Percentiles rank a stretch among this genome's conserved stretches.
These are phyloP conservation scores for Polietes domitor DNA, from an alignment of 2,888 invertebrate species.

Conservation along the genomic window DNA sequence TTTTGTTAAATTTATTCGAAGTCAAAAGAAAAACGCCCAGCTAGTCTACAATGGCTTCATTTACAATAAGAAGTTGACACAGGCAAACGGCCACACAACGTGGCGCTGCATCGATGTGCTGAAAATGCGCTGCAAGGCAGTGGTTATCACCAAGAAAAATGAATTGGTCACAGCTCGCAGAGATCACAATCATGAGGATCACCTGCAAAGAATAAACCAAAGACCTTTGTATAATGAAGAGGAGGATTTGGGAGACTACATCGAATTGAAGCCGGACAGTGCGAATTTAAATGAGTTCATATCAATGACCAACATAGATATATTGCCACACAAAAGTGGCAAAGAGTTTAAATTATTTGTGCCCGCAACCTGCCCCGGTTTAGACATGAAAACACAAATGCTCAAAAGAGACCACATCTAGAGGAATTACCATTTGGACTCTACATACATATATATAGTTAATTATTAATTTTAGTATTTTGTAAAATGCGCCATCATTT, in stretches of 20 bases:
- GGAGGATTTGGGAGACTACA: conserved; percentile 79
- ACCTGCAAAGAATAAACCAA: conserved; percentile 77
- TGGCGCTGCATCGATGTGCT: conserved; percentile 80
- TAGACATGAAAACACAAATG: conserved; percentile 45
- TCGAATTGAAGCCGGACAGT: conserved; percentile 78
- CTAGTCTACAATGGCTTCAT: conserved; percentile 80
- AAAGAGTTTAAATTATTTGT: conserved; percentile 78
- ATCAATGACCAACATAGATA: conserved; percentile 75
- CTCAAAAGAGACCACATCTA: conserved; percentile 37
- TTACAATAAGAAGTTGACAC: conserved; percentile 81
- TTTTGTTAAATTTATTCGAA: conserved; percentile 80
- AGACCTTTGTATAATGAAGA: conserved; percentile 78
- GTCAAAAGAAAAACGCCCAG: conserved; percentile 81
- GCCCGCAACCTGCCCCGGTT: conserved; percentile 69
- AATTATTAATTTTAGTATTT: background rate
- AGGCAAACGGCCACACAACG: conserved; percentile 81
- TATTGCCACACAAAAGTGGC: conserved; percentile 76
- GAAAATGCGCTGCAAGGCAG: conserved; percentile 80
- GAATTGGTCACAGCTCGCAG: conserved; percentile 76
- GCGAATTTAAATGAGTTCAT: conserved; percentile 77
- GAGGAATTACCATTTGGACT: background rate
- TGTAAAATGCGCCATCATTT: background rate
- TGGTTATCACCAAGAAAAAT: conserved; percentile 79
- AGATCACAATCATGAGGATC: conserved; percentile 78
- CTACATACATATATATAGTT: background rate